These are phyloP conservation scores for Prunella strophiata DNA, from an alignment of 2,797 vertebrate species.

Conservation along the genomic window DNA sequence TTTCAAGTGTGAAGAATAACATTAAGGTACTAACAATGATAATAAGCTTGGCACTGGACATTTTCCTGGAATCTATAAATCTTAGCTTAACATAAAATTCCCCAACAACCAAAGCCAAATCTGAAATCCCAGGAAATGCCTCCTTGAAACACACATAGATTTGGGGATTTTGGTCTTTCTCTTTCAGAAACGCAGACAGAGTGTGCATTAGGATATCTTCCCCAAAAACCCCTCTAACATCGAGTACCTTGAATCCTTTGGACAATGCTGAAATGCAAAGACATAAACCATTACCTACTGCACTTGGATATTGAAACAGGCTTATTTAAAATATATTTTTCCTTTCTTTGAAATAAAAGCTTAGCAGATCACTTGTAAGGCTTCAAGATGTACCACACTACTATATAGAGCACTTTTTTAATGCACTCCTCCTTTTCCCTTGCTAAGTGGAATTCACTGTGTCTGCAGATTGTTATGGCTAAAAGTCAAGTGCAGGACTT, in stretches of 20 bases:
- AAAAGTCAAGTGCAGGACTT: background rate
- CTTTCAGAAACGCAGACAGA: background rate
- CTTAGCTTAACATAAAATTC: background rate
- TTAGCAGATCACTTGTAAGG: background rate
- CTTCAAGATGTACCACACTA: constrained; percentile 1
- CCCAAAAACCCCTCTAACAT: background rate
- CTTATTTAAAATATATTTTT: background rate
- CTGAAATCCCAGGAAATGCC: background rate
- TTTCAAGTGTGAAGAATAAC: background rate
- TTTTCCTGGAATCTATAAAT: background rate
- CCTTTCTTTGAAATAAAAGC: background rate
- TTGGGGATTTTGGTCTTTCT: background rate
- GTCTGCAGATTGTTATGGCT: background rate
- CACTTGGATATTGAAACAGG: background rate
- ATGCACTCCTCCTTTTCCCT: background rate
- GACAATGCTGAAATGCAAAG: background rate
- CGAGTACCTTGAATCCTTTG: background rate
- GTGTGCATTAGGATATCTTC: background rate
- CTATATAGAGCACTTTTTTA: background rate
- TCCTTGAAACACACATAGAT: background rate
- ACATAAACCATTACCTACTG: background rate
- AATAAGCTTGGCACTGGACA: background rate
- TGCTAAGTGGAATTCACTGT: constrained; percentile 34
- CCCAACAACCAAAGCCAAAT: background rate
- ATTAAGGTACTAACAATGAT: background rate